Conservation (phyloP, 2,797 vertebrate genomes). For the Cossypha dichroa region DNA sequence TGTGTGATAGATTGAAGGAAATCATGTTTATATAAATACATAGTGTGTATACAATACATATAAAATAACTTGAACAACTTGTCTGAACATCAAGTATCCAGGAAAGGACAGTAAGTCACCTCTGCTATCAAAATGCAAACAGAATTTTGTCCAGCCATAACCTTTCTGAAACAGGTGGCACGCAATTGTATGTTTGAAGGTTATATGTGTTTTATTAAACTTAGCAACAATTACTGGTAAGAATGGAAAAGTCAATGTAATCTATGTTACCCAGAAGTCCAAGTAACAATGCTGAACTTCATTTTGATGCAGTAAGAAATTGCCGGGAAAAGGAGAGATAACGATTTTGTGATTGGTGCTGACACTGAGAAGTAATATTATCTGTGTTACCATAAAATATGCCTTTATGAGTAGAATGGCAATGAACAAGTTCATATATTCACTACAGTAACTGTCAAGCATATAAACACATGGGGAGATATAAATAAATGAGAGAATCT, state of each 20-base stretch:
- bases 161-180: constrained; percentile 13
- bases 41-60: constrained; percentile 37
- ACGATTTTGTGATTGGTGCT: background rate
- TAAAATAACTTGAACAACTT: constrained; percentile 43
- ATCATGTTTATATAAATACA: constrained; percentile 58
- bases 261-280: background rate
- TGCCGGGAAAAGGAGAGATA: background rate
- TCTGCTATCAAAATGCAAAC: constrained; percentile 50
- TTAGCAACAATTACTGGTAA: background rate
- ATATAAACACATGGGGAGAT: background rate
- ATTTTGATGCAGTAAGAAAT: background rate
- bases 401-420: background rate
- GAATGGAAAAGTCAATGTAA: background rate
- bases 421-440: background rate
- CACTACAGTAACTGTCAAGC: background rate
- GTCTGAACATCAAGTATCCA: constrained; percentile 48
- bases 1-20: constrained; percentile 42
- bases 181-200: background rate
- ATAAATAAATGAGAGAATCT: background rate
- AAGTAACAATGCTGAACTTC: background rate
- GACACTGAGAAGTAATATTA: background rate
- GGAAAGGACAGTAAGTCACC: constrained; percentile 54
- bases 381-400: background rate
- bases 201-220: background rate
- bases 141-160: constrained; percentile 14